Evolutionary conservation across 2,113 vertebrate genomes (phyloP).

Genomic region (Nicator chloris): DNA sequence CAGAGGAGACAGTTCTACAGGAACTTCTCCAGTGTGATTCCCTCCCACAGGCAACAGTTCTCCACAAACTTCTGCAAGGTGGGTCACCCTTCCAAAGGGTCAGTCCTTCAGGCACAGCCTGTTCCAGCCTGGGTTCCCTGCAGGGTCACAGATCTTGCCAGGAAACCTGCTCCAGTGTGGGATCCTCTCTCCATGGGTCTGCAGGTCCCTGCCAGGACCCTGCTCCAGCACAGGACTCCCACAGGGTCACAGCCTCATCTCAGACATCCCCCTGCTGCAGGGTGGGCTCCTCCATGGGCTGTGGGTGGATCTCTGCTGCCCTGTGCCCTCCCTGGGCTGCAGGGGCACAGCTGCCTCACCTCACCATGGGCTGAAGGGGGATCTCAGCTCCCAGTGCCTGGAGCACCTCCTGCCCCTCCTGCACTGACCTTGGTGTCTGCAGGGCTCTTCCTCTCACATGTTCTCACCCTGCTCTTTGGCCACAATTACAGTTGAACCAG

Average conservation of each 20-base stretch:
- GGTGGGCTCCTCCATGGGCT: not conserved
- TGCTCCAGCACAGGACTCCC: not conserved
- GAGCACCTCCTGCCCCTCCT: not conserved
- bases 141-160: no score
- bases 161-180: no score
- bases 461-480: not conserved
- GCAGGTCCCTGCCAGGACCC: no score
- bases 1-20: not conserved
- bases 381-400: not conserved
- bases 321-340: not conserved
- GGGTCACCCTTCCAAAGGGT: not conserved
- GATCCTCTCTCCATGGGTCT: no score
- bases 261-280: not conserved
- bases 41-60: not conserved
- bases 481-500: not conserved
- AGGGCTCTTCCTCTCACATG: fast-evolving
- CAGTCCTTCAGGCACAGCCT: not conserved
- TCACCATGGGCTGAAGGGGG: not conserved
- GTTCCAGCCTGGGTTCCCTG: not conserved
- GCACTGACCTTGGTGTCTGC: not conserved
- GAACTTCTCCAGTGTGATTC: not conserved
- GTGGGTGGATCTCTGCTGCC: not conserved
- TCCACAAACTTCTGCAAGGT: not conserved
- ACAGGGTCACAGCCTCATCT: not conserved
- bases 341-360: not conserved